A percentile compares a stretch with the other conserved stretches of the same genome.
Conservation (phyloP, 2,888 invertebrate genomes). For the Ashinkailepas kermadecensis region DNA sequence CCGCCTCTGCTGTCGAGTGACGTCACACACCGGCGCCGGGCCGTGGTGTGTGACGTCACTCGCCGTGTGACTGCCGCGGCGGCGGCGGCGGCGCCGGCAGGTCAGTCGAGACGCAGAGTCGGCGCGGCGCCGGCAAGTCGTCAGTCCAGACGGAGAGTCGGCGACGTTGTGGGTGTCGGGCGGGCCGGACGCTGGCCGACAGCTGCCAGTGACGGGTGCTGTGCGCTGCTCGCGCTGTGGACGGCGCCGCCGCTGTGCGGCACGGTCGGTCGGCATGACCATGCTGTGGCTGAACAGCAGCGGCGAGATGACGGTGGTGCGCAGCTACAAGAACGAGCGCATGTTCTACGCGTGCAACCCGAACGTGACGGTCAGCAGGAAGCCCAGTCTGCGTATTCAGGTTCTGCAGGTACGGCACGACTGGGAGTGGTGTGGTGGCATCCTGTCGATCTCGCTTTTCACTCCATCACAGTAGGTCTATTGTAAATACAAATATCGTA, state of each 20-base stretch:
- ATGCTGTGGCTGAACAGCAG: conserved; percentile 13
- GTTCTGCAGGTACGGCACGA: neutral
- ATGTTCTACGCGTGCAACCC: conserved; percentile 21
- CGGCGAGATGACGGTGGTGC: conserved; percentile 18
- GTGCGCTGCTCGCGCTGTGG: no score
- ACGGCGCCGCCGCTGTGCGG: no score
- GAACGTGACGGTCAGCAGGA: neutral
- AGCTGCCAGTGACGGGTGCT: no score
- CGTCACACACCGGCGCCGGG: no score
- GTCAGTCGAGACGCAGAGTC: neutral
- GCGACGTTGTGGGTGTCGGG: neutral
- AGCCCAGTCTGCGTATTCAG: conserved; percentile 9
- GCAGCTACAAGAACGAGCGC: conserved; percentile 12
- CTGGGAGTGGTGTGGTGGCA: neutral
- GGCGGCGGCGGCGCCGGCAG: no score
- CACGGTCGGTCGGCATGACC: neutral
- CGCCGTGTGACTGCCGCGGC: no score
- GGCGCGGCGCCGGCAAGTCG: neutral
- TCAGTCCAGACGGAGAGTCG: neutral
- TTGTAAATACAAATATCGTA: no score
- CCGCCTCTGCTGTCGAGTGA: no score
- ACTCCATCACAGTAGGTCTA: no score
- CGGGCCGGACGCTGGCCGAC: neutral
- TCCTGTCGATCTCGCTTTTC: no score
- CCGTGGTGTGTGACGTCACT: no score